A percentile compares a stretch with the other conserved stretches of the same genome.
Evolutionary conservation across 2,113 vertebrate species (phyloP).

Genomic region (Oryzias javanicus): DNA sequence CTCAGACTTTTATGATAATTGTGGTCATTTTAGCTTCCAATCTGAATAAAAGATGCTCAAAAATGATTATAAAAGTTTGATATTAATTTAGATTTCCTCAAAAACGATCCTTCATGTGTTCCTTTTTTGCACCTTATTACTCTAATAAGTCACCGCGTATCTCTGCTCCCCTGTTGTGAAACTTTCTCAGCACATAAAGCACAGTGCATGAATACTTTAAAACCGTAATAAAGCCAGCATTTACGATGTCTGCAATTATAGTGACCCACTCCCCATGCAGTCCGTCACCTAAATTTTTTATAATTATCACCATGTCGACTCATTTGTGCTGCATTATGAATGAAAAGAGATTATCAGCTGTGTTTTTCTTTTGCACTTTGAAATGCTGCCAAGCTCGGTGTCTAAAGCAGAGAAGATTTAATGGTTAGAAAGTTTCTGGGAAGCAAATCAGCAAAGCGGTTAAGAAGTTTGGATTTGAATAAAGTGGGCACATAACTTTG

Average conservation of each 20-base stretch:
- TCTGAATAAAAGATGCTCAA: neutral
- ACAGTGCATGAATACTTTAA: slow-evolving; percentile 73
- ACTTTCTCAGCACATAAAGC: slow-evolving; percentile 61
- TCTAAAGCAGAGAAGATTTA: slow-evolving; percentile 5
- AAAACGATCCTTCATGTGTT: slow-evolving; percentile 50
- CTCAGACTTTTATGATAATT: slow-evolving; percentile 9
- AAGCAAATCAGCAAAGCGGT: slow-evolving; percentile 5
- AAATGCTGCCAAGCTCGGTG: slow-evolving; percentile 19
- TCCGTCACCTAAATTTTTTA: slow-evolving; percentile 44
- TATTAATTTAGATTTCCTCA: too few relatives aligned
- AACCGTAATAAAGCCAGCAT: slow-evolving; percentile 72
- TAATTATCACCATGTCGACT: slow-evolving; percentile 64
- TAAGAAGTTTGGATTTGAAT: slow-evolving; percentile 14
- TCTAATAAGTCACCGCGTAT: slow-evolving; percentile 47
- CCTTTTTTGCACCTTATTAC: slow-evolving; percentile 57
- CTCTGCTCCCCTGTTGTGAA: slow-evolving; percentile 49
- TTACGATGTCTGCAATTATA: slow-evolving; percentile 68
- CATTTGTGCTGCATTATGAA: slow-evolving; percentile 63
- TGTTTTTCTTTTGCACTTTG: slow-evolving; percentile 50
- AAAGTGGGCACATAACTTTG: slow-evolving; percentile 14
- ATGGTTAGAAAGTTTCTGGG: slow-evolving; percentile 11
- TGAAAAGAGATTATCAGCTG: slow-evolving; percentile 44
- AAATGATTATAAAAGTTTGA: neutral
- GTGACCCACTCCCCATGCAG: slow-evolving; percentile 45
- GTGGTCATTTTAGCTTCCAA: slow-evolving; percentile 32